Evolutionary conservation across 2,113 vertebrate species (phyloP).

Genomic region (Perca flavescens): DNA sequence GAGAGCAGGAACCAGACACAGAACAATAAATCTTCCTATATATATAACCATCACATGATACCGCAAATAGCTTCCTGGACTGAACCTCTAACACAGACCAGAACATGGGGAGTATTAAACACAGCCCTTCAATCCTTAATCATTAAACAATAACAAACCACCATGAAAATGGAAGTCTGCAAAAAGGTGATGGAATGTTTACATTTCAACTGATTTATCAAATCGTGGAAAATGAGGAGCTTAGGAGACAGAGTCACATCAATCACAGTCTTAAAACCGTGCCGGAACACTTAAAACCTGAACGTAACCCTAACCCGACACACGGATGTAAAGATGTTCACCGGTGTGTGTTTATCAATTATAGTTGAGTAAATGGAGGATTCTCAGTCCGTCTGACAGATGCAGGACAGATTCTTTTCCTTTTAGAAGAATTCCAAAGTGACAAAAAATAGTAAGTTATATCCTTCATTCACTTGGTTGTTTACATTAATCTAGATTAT

Average conservation of each 20-base stretch:
- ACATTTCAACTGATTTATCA: slow-evolving; percentile 62
- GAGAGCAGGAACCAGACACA: slow-evolving; percentile 20
- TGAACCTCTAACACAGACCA: slow-evolving; percentile 65
- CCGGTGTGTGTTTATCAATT: slow-evolving; percentile 51
- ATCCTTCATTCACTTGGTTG: not conserved
- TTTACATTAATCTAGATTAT: not conserved
- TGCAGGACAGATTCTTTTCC: not conserved
- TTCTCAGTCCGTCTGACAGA: not conserved
- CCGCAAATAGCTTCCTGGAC: slow-evolving; percentile 58
- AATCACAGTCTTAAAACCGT: slow-evolving; percentile 36
- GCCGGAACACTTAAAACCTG: slow-evolving; percentile 49
- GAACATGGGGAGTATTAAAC: slow-evolving; percentile 59
- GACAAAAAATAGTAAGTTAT: not conserved
- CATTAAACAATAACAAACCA: slow-evolving; percentile 67
- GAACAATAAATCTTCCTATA: slow-evolving; percentile 49
- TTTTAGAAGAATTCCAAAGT: not conserved
- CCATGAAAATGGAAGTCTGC: slow-evolving; percentile 32
- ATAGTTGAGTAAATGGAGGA: slow-evolving; percentile 20
- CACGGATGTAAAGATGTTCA: slow-evolving; percentile 47
- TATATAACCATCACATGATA: slow-evolving; percentile 40
- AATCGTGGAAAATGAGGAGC: slow-evolving; percentile 54
- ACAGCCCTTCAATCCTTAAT: slow-evolving; percentile 38
- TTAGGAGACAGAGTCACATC: slow-evolving; percentile 33
- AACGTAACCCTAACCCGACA: slow-evolving; percentile 10
- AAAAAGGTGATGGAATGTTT: slow-evolving; percentile 57